Evolutionary conservation across 2,888 invertebrate species (phyloP), one percentile per base, ranked within the genome.

Genomic region (Apamea epomidion): DNA sequence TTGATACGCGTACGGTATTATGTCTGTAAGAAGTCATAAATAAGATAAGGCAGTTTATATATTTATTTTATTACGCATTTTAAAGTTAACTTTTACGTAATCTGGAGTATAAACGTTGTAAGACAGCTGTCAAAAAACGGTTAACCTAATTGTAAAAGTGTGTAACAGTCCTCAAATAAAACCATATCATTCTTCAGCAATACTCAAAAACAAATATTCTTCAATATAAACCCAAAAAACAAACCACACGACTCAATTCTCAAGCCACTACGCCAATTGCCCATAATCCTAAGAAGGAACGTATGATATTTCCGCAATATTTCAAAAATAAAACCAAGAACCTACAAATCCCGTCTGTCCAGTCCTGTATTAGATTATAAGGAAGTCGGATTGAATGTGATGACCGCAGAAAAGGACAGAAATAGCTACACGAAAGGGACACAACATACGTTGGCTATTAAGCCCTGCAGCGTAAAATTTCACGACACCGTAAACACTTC

Each of bases 381-480:
- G 90, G 79, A 93, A 94, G 93, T 94, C 94, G 89, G 88, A 94
- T 94, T 94, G 94, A 95, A 95, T 93, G 93, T 93, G 92, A 92
- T 94, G 94, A 93, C 94, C 91, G 78, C 84, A 91, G 92, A 93
- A 81, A 83, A 82, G 82, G 92, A 93, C 84, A 85, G 67, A 78
- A 67, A 82, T 90, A 91, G 87, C 80, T 67, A 81, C 75, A 78
- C 48, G 81, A 90, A 89, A 81, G 87, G 82, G 91, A 93, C 80
- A 85, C 75, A 88, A 86, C 86, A 89, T 88, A 90, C 89, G 88
- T 90, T 90, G 91, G 89, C 94, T 94, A 94, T 94, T 94, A 95
- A 95, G 94, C 93, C 92, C 91, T 92, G 92, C 93, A 94, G 94
- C 95, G 92, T 95, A 95, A 96, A 96, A 96, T 94, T 95, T 95